Conservation (phyloP, 1,140 invertebrate species). For the Halictus rubicundus region DNA sequence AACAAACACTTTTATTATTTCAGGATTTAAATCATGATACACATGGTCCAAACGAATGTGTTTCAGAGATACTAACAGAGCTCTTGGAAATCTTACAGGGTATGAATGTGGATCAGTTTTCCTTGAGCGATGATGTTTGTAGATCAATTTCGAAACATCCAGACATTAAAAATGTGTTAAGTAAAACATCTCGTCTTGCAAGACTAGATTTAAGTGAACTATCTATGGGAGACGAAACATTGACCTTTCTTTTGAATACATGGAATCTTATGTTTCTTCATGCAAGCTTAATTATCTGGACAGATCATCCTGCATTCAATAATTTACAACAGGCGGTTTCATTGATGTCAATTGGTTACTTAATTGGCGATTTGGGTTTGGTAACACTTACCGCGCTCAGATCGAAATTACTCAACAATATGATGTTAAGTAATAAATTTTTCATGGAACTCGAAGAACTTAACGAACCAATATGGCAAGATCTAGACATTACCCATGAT, state of each 20-base stretch:
- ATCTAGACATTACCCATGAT: conserved; percentile 72
- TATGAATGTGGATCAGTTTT: conserved; percentile 33
- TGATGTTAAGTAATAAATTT: conserved; percentile 54
- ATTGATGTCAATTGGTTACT: conserved; percentile 70
- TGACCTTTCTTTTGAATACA: conserved; percentile 74
- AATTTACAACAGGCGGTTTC: conserved; percentile 66
- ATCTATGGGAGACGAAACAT: conserved; percentile 73
- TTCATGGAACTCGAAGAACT: conserved; percentile 68
- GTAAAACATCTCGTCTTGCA: conserved; percentile 66
- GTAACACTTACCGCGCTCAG: conserved; percentile 71
- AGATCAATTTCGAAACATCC: conserved; percentile 50
- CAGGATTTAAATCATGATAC: conserved; percentile 43
- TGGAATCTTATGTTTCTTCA: conserved; percentile 76
- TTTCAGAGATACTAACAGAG: conserved; percentile 69
- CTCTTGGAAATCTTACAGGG: conserved; percentile 57
- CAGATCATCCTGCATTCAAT: conserved; percentile 56
- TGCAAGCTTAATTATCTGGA: conserved; percentile 64
- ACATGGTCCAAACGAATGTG: conserved; percentile 69
- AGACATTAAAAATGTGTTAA: conserved; percentile 62
- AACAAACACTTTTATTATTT: conserved; percentile 28
- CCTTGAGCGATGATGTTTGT: conserved; percentile 48
- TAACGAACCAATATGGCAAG: conserved; percentile 74
- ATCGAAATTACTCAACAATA: conserved; percentile 67
- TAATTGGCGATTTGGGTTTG: conserved; percentile 75
- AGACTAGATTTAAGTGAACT: conserved; percentile 73